These are phyloP conservation scores for Patella pellucida DNA, from an alignment of 2,888 invertebrate species.

Conservation along the genomic window DNA sequence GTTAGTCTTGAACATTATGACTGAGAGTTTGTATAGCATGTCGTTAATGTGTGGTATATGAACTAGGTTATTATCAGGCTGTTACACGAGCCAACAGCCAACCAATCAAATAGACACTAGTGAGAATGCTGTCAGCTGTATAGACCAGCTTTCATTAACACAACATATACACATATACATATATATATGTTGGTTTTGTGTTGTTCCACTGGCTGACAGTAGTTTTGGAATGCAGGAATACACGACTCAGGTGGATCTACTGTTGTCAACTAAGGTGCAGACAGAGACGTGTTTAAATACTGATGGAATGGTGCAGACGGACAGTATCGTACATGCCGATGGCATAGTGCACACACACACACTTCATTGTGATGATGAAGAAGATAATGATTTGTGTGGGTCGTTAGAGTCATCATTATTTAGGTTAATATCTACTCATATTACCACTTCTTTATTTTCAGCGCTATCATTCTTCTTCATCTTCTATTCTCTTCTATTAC, in stretches of 20 bases:
- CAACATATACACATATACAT: slow-evolving; percentile 4
- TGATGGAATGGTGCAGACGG: slow-evolving; percentile 14
- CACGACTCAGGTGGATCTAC: not conserved
- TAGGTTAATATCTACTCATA: slow-evolving; percentile 1
- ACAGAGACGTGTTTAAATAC: not conserved
- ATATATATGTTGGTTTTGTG: not conserved
- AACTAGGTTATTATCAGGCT: slow-evolving; percentile 11
- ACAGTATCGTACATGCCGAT: slow-evolving; percentile 9
- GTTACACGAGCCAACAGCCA: slow-evolving; percentile 10
- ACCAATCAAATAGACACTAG: not conserved
- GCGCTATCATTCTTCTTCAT: too few relatives aligned
- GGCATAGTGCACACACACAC: slow-evolving; percentile 5
- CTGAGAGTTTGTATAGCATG: too few relatives aligned
- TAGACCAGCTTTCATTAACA: not conserved
- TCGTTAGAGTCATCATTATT: slow-evolving; percentile 11
- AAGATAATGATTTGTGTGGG: not conserved
- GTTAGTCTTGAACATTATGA: too few relatives aligned
- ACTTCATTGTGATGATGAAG: slow-evolving; percentile 1
- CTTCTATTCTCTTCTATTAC: too few relatives aligned
- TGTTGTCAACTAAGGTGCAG: slow-evolving; percentile 1
- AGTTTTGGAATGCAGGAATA: slow-evolving; percentile 11
- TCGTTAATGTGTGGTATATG: slow-evolving; percentile 5
- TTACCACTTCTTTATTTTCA: too few relatives aligned
- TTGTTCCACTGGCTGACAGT: not conserved
- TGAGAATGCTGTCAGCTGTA: slow-evolving; percentile 12